A percentile compares a stretch with the other conserved stretches of the same genome.
Conservation (phyloP, 2,797 vertebrate species). For the Leptodactylus fallax region DNA sequence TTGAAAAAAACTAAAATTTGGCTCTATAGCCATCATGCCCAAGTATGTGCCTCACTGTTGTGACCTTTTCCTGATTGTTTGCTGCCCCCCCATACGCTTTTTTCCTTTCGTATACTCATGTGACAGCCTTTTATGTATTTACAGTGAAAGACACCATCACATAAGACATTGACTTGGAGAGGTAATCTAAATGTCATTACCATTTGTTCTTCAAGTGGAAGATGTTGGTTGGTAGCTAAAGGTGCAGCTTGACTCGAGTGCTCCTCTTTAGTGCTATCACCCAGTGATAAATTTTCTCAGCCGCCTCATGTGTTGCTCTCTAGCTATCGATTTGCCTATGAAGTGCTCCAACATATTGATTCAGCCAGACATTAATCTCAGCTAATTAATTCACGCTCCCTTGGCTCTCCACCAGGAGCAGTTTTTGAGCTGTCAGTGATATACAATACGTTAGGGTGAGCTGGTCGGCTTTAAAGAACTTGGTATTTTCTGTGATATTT, state of each 20-base stretch:
- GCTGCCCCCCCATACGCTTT: background rate
- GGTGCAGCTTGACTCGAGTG: constrained; percentile 9
- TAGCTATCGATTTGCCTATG: constrained; percentile 31
- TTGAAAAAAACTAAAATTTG: too few species aligned
- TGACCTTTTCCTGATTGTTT: background rate
- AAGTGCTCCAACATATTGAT: constrained; percentile 37
- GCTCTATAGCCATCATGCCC: background rate
- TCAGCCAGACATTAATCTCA: constrained; percentile 44
- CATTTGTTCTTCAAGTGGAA: background rate
- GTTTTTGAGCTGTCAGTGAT: constrained; percentile 23
- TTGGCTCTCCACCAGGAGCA: constrained; percentile 31
- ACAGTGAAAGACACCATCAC: background rate
- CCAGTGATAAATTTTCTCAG: constrained; percentile 25
- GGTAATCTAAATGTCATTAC: constrained; percentile 15
- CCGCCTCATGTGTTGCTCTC: constrained; percentile 25
- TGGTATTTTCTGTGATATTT: background rate
- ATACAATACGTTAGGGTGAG: background rate
- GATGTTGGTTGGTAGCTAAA: constrained; percentile 24
- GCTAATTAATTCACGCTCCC: constrained; percentile 38
- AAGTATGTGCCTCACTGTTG: too few species aligned
- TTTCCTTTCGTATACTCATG: background rate
- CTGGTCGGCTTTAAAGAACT: background rate
- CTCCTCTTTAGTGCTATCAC: constrained; percentile 21
- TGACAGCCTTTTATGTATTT: background rate
- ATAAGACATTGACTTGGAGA: background rate